phyloP scores from a whole-genome alignment of 2,888 invertebrate genomes.

The Orchesella flavescens region DNA sequence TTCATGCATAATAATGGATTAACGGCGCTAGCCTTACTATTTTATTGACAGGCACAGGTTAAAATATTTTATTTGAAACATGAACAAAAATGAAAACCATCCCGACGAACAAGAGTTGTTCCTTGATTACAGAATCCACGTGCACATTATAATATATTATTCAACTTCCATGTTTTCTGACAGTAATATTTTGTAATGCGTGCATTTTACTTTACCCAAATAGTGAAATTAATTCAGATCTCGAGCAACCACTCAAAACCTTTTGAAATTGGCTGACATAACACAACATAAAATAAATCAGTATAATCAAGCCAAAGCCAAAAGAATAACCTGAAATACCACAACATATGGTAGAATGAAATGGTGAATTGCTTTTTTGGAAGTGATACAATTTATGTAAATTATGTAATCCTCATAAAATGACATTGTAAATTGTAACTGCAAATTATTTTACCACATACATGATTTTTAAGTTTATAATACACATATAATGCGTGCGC shows the following conservation, averaged over 20 bases:
- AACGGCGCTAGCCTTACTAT: background rate
- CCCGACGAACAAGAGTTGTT: too few relatives aligned
- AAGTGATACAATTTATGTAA: conserved; percentile 30
- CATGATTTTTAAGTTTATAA: background rate
- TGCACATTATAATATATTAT: background rate
- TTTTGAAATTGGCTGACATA: background rate
- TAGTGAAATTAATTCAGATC: background rate
- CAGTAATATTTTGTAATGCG: background rate
- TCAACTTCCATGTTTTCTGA: background rate
- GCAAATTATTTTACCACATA: background rate
- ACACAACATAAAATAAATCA: background rate
- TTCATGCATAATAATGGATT: conserved; percentile 9
- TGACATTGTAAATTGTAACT: conserved; percentile 20
- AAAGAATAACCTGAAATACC: too few relatives aligned
- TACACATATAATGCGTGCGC: too few relatives aligned
- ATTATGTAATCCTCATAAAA: conserved; percentile 17
- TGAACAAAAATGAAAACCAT: too few relatives aligned
- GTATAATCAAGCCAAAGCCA: background rate
- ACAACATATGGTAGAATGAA: background rate
- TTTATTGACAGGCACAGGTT: background rate
- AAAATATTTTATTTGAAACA: conserved; percentile 1
- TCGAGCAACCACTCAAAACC: background rate
- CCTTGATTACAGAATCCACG: background rate
- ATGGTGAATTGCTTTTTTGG: background rate
- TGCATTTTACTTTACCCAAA: background rate